Evolutionary conservation across 2,113 vertebrate genomes (phyloP), one percentile per base, ranked within the genome.

Genomic region (Pyxicephalus adspersus): DNA sequence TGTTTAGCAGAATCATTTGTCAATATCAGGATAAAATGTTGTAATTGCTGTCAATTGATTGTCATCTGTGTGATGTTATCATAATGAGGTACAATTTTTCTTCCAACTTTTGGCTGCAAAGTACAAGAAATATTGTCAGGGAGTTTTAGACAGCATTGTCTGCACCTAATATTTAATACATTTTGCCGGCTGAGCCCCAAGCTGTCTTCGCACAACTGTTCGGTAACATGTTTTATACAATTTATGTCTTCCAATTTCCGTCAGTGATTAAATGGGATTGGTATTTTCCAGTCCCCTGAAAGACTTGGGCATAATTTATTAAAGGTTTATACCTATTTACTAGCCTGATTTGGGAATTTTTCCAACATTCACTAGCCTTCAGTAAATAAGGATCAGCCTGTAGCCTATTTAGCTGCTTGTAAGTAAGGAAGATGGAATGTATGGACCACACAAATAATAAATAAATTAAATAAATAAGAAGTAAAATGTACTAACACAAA

Each of bases 161-260:
- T 45, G 52, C 80, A 75, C 80, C 80, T 82, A 75, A 82, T 75
- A 82, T 82, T 82, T 82, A 75, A 82, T 82, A 74, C 45, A 18
- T 66, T 82, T 58, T 75, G 38, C 80, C 28, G 72, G 71, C 63
- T 66, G 50, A 18, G 80, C 80, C 70, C 28, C 4, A 23, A 75
- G 71, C 80, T 82, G 80, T 82, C 80, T 66, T 75, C 80, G 64
- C 80, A 75, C 71, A 75, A 82, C 74, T 66, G 80, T 82, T 82
- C 66, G 71, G 80, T 82, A 75, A 75, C 71, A 29, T 66, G 80
- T 38, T 74, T 75, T 52, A 25, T 67, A 74, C 80, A 82, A 82
- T 82, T 82, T 82, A 82, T 75, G 80, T 75, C 80, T 50, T 75
- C 50, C 61, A 82, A 82, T 82, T 82, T 82, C 80, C 61, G 61